Percentiles rank a stretch among this genome's conserved stretches.
Evolutionary conservation across 2,888 invertebrate genomes (phyloP).

Genomic region (Hyppa rectilinea): DNA sequence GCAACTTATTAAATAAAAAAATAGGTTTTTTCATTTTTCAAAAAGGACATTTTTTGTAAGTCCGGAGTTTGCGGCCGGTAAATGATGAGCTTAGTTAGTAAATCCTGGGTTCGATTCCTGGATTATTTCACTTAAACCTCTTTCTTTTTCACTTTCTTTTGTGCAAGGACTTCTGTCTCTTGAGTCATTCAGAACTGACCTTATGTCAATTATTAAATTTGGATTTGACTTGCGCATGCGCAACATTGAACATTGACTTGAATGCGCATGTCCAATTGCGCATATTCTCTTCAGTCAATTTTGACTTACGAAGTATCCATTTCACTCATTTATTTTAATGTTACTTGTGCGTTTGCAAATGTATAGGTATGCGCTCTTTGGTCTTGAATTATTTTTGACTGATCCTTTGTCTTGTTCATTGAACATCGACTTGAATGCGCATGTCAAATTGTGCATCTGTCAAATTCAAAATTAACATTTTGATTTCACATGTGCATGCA

Average conservation of each 20-base stretch:
- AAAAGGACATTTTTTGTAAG: no score
- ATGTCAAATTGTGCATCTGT: no score
- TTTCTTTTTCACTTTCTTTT: background rate
- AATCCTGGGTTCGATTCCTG: background rate
- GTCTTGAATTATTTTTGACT: background rate
- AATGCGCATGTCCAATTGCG: no score
- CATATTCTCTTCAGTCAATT: no score
- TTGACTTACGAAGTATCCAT: no score
- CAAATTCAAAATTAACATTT: no score
- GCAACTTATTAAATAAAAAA: background rate
- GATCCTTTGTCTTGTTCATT: background rate
- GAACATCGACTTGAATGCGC: no score
- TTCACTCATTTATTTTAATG: background rate
- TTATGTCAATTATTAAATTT: background rate
- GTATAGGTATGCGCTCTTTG: background rate
- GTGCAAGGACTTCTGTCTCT: background rate
- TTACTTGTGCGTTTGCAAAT: background rate
- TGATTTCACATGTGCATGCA: no score
- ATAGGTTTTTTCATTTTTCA: no score
- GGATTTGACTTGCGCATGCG: background rate
- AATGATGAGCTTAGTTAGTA: background rate
- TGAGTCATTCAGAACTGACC: background rate
- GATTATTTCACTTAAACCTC: background rate
- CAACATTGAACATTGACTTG: no score
- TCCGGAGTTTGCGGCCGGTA: background rate